Conservation (phyloP, 2,113 vertebrate genomes). For the Leucosticte australis region DNA sequence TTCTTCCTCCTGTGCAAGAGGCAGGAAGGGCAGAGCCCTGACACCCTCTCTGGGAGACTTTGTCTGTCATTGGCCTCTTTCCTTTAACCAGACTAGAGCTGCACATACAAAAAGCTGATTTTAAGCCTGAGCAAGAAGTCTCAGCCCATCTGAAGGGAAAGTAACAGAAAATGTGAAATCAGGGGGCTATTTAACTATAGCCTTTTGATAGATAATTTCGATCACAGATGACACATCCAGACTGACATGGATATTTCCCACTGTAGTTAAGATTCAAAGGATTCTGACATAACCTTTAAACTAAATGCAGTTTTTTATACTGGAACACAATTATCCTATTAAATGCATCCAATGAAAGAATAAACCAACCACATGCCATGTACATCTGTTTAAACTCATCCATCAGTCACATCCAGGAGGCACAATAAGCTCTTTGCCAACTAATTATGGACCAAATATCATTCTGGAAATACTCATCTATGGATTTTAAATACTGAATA, state of each 20-base stretch:
- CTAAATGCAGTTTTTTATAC: background rate
- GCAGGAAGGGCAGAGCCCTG: background rate
- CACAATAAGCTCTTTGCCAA: background rate
- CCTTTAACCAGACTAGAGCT: background rate
- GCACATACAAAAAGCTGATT: background rate
- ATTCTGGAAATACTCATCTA: background rate
- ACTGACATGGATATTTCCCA: background rate
- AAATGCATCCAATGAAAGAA: background rate
- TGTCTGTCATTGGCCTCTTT: background rate
- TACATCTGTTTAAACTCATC: background rate
- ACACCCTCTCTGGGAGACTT: background rate
- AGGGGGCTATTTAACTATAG: background rate
- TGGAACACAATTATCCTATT: background rate
- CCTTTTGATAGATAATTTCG: background rate
- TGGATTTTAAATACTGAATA: background rate
- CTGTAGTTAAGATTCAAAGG: background rate
- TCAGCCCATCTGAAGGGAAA: background rate
- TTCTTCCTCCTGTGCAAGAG: background rate
- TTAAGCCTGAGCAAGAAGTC: background rate
- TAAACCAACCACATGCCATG: background rate
- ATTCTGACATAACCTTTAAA: background rate
- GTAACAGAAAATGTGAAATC: background rate
- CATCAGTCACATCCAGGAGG: background rate
- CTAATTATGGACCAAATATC: constrained; percentile 3
- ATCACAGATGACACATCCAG: background rate